phyloP scores from a whole-genome alignment of 2,888 invertebrate species.

The Dynastes grantii region DNA sequence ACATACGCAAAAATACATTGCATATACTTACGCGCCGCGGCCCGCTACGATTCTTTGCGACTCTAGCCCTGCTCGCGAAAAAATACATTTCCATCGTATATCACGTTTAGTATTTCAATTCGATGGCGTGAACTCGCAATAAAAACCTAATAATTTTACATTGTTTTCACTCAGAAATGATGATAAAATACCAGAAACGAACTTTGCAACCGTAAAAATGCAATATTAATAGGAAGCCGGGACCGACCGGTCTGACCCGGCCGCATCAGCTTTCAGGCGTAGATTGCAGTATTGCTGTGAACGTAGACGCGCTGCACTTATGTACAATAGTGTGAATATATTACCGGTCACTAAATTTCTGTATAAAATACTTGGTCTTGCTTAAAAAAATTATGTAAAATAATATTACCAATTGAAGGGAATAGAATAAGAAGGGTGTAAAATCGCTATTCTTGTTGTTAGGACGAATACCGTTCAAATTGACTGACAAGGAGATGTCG shows the following conservation, averaged over 20 bases:
- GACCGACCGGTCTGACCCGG: background rate
- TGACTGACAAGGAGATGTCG: no score
- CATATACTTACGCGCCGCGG: background rate
- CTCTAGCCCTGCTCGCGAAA: conserved; percentile 5
- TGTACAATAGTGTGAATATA: no score
- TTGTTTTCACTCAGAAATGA: conserved; percentile 66
- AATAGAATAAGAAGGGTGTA: no score
- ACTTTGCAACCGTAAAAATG: conserved; percentile 65
- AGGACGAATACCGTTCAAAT: no score
- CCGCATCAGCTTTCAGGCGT: background rate
- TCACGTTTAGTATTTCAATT: conserved; percentile 64
- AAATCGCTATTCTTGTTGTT: no score
- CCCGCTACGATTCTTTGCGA: background rate
- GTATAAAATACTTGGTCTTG: no score
- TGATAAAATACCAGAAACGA: conserved; percentile 66
- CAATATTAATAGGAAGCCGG: conserved; percentile 65
- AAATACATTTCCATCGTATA: conserved; percentile 55
- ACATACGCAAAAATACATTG: conserved; percentile 11
- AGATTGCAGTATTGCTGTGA: background rate
- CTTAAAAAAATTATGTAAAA: no score
- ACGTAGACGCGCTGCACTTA: no score
- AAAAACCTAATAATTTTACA: conserved; percentile 66
- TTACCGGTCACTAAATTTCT: no score
- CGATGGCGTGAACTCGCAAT: conserved; percentile 63
- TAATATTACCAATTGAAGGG: no score